Percentiles rank a stretch among this genome's conserved stretches.
phyloP scores from a whole-genome alignment of 2,797 vertebrate genomes.

The Coregonus ussuriensis region DNA sequence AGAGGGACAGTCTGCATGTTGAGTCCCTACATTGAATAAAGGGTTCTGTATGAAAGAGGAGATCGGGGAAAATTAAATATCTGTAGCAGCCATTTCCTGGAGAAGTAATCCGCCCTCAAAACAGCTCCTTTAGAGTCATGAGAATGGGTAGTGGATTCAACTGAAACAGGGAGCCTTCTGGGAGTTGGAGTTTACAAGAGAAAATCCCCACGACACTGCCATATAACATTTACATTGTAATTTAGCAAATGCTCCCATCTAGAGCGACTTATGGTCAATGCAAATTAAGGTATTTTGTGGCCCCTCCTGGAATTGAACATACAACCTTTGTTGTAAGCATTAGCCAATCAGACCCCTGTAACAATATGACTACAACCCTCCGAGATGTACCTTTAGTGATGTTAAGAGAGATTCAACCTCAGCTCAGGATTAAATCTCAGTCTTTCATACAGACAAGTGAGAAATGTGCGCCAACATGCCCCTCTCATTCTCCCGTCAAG shows the following conservation, averaged over 20 bases:
- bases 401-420: slow-evolving; percentile 51
- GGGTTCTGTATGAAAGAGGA: slow-evolving; percentile 58
- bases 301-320: neutral
- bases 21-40: slow-evolving; percentile 48
- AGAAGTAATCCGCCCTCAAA: slow-evolving; percentile 45
- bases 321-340: neutral
- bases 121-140: slow-evolving; percentile 39
- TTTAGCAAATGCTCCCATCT: neutral
- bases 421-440: slow-evolving; percentile 47
- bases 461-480: slow-evolving; percentile 56
- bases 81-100: slow-evolving; percentile 63
- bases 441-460: slow-evolving; percentile 59
- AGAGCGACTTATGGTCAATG: neutral
- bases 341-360: slow-evolving; percentile 14
- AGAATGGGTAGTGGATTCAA: slow-evolving; percentile 21
- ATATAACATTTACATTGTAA: neutral
- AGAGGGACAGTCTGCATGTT: slow-evolving; percentile 49
- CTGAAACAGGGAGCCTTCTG: slow-evolving; percentile 16
- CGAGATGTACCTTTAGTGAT: slow-evolving; percentile 20
- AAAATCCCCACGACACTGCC: neutral
- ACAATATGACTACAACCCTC: slow-evolving; percentile 23
- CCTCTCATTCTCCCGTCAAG: slow-evolving; percentile 62
- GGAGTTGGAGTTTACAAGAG: neutral
- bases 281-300: neutral
- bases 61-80: slow-evolving; percentile 53